These are phyloP conservation scores for Balaeniceps rex DNA, from an alignment of 2,113 vertebrate genomes.

Conservation along the genomic window DNA sequence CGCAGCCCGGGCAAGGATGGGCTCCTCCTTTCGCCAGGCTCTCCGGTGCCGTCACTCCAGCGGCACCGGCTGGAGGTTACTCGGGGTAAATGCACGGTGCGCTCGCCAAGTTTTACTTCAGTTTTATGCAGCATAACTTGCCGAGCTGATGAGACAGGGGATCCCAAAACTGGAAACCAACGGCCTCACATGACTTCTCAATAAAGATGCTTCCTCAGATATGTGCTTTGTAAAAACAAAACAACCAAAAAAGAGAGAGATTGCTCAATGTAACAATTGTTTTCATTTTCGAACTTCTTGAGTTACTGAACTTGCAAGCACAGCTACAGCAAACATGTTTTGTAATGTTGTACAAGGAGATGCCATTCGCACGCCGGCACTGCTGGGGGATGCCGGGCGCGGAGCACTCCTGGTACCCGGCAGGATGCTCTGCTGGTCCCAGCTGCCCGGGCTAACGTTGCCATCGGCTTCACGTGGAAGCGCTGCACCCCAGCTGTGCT, in stretches of 20 bases:
- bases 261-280: not conserved
- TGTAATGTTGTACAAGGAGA: not conserved
- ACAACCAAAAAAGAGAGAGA: not conserved
- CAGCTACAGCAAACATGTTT: not conserved
- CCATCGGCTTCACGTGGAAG: not conserved
- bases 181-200: not conserved
- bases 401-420: too few relatives aligned
- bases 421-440: not conserved
- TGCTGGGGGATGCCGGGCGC: not conserved
- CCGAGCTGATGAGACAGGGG: not conserved
- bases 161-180: not conserved
- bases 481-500: not conserved
- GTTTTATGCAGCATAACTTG: not conserved
- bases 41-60: not conserved
- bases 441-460: too few relatives aligned
- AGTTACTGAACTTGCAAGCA: not conserved
- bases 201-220: not conserved
- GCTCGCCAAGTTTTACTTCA: not conserved
- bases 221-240: not conserved
- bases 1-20: not conserved
- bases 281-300: not conserved
- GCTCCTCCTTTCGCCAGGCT: not conserved
- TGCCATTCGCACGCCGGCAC: not conserved
- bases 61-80: not conserved
- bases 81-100: fast-evolving